Evolutionary conservation across 2,797 vertebrate genomes (phyloP).

Genomic region (Hozukius guyotensis): DNA sequence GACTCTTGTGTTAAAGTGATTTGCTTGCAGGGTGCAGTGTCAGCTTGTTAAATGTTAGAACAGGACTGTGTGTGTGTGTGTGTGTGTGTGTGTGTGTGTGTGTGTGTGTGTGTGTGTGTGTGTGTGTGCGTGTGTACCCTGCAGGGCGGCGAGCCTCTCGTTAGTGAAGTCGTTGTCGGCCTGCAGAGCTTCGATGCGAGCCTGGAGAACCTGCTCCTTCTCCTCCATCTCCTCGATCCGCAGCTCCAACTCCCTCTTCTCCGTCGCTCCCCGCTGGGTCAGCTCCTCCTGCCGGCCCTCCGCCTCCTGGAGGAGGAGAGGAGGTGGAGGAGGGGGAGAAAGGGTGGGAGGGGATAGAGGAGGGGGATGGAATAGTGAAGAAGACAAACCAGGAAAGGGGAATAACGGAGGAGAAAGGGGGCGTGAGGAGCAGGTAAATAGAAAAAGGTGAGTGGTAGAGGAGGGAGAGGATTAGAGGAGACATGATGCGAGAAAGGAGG

Average conservation of each 20-base stretch:
- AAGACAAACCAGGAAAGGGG: neutral
- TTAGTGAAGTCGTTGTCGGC: constrained; percentile 99
- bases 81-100: neutral
- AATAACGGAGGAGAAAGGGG: no score
- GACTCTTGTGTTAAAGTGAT: constrained; percentile 3
- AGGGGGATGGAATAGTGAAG: no score
- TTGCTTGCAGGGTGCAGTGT: neutral
- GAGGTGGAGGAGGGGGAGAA: neutral
- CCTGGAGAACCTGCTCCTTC: constrained; percentile 97
- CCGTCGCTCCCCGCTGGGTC: constrained; percentile 90
- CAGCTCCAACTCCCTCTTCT: constrained; percentile 94
- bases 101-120: constrained; percentile 5
- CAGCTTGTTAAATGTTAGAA: constrained; percentile 10
- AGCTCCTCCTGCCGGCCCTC: constrained; percentile 96
- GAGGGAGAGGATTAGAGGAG: no score
- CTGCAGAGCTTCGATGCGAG: constrained; percentile 96
- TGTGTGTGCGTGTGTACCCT: constrained; percentile 83
- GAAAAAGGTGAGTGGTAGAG: no score
- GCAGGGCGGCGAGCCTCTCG: constrained; percentile 93
- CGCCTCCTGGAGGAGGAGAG: constrained; percentile 79
- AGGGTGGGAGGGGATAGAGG: no score
- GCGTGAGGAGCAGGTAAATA: no score
- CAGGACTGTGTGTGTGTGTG: neutral
- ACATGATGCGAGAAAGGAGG: no score
- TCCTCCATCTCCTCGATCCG: constrained; percentile 98